A percentile compares a stretch with the other conserved stretches of the same genome.
phyloP scores from a whole-genome alignment of 2,113 vertebrate species.

The Brachyhypopomus occidentalis region DNA sequence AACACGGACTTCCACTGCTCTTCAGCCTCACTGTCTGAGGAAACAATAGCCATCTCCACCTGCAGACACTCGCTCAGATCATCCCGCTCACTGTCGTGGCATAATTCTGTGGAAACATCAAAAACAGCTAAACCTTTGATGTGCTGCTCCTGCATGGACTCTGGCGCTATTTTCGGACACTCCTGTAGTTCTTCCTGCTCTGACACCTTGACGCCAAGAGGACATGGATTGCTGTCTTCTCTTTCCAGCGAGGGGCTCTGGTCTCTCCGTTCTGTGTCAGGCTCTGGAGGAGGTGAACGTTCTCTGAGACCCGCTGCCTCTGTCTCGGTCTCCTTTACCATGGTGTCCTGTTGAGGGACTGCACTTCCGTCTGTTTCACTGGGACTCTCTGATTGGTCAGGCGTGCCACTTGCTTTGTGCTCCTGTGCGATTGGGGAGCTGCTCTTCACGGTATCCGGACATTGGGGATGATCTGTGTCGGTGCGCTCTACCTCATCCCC shows the following conservation, averaged over 20 bases:
- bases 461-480: constrained; percentile 36
- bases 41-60: constrained; percentile 69
- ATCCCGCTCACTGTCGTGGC: constrained; percentile 56
- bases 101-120: constrained; percentile 47
- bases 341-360: constrained; percentile 24
- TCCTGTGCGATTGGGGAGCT: neutral
- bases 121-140: constrained; percentile 31
- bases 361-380: constrained; percentile 21
- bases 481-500: constrained; percentile 28
- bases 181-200: constrained; percentile 35
- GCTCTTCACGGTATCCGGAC: constrained; percentile 39
- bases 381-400: constrained; percentile 21
- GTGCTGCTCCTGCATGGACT: constrained; percentile 44
- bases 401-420: neutral
- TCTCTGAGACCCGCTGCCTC: constrained; percentile 33
- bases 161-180: constrained; percentile 7
- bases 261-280: neutral
- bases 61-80: constrained; percentile 72
- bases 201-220: constrained; percentile 11
- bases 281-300: constrained; percentile 13
- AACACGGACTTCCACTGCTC: constrained; percentile 63
- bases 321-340: constrained; percentile 19
- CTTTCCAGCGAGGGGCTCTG: constrained; percentile 18
- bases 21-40: constrained; percentile 73
- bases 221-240: constrained; percentile 12